A percentile compares a stretch with the other conserved stretches of the same genome.
Conservation (phyloP, 2,113 vertebrate genomes). For the Hydrolagus affinis region DNA sequence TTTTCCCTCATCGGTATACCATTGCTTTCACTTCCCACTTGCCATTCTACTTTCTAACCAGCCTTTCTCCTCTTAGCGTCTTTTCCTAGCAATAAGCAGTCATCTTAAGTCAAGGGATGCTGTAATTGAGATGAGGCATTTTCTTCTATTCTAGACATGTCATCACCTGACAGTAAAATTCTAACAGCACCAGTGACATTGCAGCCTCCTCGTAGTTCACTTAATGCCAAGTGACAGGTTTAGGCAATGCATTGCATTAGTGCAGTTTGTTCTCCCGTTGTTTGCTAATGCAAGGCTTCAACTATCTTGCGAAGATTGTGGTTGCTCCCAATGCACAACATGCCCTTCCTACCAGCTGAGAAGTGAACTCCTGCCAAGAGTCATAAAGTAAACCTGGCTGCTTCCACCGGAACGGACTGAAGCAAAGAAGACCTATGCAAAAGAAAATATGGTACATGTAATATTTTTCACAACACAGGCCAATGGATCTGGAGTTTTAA, state of each 20-base stretch:
- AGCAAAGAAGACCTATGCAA: conserved; percentile 85
- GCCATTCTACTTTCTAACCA: conserved; percentile 44
- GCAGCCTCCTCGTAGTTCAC: conserved; percentile 56
- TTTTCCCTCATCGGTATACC: conserved; percentile 40
- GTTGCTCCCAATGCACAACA: conserved; percentile 47
- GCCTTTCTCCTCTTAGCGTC: conserved; percentile 38
- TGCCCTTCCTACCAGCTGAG: conserved; percentile 87
- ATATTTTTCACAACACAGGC: background rate
- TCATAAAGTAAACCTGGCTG: conserved; percentile 99
- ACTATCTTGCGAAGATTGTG: conserved; percentile 49
- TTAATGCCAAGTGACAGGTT: conserved; percentile 31
- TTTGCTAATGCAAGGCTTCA: conserved; percentile 58
- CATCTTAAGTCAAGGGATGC: conserved; percentile 55
- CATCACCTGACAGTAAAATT: conserved; percentile 60
- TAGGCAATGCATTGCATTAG: conserved; percentile 46
- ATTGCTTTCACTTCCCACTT: conserved; percentile 50
- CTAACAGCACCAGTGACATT: conserved; percentile 63
- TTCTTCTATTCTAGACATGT: conserved; percentile 52
- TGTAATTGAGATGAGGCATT: conserved; percentile 52
- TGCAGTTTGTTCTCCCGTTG: conserved; percentile 64
- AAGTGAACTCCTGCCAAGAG: conserved; percentile 91
- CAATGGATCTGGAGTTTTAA: background rate
- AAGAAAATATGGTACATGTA: conserved; percentile 28
- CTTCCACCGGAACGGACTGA: conserved; percentile 93
- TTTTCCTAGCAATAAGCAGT: conserved; percentile 44